phyloP scores from a whole-genome alignment of 1,140 invertebrate genomes.

The Solenopsis fugax region DNA sequence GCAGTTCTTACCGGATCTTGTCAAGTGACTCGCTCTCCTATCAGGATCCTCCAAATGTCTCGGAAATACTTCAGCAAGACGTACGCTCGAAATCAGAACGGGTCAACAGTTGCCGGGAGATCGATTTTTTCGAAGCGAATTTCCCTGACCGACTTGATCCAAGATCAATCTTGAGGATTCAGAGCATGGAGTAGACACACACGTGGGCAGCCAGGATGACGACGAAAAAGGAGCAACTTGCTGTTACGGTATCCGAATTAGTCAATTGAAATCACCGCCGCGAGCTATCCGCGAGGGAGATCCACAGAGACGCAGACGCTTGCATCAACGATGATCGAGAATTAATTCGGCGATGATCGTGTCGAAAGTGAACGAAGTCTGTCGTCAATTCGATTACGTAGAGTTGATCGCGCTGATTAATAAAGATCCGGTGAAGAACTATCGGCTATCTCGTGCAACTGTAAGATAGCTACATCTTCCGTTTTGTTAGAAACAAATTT shows the following conservation, averaged over 20 bases:
- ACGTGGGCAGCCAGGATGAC: neutral
- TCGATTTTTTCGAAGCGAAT: neutral
- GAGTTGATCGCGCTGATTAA: neutral
- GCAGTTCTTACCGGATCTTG: slow-evolving; percentile 49
- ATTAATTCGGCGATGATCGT: neutral
- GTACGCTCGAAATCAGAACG: neutral
- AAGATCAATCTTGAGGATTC: neutral
- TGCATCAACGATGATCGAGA: neutral
- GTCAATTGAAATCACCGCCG: slow-evolving; percentile 14
- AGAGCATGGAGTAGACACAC: neutral
- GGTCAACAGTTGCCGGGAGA: neutral
- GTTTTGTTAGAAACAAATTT: neutral
- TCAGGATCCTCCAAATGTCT: neutral
- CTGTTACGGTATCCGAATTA: neutral
- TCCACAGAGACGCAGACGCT: neutral
- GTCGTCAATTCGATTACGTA: neutral
- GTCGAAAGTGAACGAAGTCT: neutral
- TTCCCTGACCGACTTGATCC: neutral
- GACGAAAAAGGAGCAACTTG: neutral
- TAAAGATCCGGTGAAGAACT: neutral
- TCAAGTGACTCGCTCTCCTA: neutral
- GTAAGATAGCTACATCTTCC: neutral
- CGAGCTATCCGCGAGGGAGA: neutral
- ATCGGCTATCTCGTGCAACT: neutral
- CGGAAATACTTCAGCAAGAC: neutral